phyloP scores from a whole-genome alignment of 2,797 vertebrate species.

The Hylomyscus alleni region DNA sequence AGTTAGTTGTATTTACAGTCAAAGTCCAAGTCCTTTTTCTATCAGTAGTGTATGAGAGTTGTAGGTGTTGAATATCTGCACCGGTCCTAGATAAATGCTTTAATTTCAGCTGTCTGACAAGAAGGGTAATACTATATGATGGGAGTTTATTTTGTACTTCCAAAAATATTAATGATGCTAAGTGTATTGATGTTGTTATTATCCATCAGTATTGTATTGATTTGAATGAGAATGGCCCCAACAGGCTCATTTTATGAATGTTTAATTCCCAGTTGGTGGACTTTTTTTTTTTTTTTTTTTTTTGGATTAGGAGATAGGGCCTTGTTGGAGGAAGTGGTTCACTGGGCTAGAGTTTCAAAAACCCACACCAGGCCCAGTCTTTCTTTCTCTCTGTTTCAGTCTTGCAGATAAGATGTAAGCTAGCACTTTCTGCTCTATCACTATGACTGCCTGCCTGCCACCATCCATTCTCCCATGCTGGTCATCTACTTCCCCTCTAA shows the following conservation, averaged over 20 bases:
- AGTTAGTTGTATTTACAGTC: neutral
- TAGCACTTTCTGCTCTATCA: neutral
- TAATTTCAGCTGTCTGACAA: neutral
- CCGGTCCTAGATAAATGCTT: neutral
- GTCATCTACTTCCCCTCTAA: neutral
- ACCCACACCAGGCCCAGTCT: neutral
- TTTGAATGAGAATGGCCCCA: neutral
- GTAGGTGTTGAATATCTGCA: neutral
- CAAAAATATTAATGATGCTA: neutral
- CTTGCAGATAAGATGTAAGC: neutral
- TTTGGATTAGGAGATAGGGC: neutral
- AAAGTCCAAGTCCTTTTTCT: neutral
- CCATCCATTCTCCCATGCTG: neutral
- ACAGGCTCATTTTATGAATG: neutral
- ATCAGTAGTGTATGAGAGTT: neutral
- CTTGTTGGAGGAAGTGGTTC: neutral
- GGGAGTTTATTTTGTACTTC: neutral
- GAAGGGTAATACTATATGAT: neutral
- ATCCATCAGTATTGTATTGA: neutral
- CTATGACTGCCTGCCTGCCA: neutral
- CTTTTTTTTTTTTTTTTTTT: neutral
- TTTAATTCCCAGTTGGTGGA: neutral
- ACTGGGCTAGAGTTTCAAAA: neutral
- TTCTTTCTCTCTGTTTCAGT: neutral
- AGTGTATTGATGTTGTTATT: neutral